Evolutionary conservation across 2,113 vertebrate species (phyloP).

Genomic region (Gasterosteus nipponicus): DNA sequence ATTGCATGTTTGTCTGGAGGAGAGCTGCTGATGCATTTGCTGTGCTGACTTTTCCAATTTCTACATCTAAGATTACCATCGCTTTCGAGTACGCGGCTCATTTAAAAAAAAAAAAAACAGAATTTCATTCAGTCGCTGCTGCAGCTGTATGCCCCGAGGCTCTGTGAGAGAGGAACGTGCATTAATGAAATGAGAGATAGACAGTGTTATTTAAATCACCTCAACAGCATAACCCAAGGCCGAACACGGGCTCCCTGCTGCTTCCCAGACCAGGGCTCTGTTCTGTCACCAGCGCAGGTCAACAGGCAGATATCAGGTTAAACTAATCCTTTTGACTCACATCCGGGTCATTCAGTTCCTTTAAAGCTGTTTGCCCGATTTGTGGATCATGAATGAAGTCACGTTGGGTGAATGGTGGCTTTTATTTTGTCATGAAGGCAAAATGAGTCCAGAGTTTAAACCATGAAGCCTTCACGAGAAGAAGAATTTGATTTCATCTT

Average conservation of each 20-base stretch:
- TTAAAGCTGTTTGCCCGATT: not conserved
- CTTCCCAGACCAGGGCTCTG: conserved; percentile 28
- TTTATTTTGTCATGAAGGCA: not conserved
- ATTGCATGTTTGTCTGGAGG: conserved; percentile 77
- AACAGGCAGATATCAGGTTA: not conserved
- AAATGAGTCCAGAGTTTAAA: not conserved
- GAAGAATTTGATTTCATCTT: not conserved
- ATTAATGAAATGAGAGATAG: conserved; percentile 79
- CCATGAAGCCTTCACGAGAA: not conserved
- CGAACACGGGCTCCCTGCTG: conserved; percentile 53
- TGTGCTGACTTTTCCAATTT: conserved; percentile 78
- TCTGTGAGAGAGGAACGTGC: conserved; percentile 63
- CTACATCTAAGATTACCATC: conserved; percentile 79
- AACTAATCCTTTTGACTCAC: not conserved
- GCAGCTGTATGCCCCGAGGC: conserved; percentile 68
- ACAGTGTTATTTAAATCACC: conserved; percentile 80
- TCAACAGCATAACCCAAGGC: conserved; percentile 71
- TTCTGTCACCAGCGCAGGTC: not conserved
- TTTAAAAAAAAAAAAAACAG: conserved; percentile 77
- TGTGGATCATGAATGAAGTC: not conserved
- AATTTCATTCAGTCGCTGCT: conserved; percentile 72
- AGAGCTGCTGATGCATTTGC: conserved; percentile 74
- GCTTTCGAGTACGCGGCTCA: conserved; percentile 72
- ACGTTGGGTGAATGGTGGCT: not conserved
- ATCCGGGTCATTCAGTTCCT: not conserved